phyloP scores from a whole-genome alignment of 2,113 vertebrate genomes.

The Rhombomys opimus region DNA sequence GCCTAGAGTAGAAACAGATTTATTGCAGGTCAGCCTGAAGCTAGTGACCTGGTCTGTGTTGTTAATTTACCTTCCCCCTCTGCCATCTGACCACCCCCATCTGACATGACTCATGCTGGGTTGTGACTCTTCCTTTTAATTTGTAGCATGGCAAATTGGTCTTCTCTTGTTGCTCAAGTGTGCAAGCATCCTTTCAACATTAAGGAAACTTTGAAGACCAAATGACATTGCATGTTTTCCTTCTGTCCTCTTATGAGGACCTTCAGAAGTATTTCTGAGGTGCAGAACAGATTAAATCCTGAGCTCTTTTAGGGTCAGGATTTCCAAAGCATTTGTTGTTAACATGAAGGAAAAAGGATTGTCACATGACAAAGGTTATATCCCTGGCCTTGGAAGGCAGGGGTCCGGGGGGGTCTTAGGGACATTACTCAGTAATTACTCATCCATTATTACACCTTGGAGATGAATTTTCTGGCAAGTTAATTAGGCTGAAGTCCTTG shows the following conservation, averaged over 20 bases:
- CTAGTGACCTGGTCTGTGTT: background rate
- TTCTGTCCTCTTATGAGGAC: background rate
- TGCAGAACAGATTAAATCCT: background rate
- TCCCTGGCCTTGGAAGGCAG: background rate
- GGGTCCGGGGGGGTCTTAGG: background rate
- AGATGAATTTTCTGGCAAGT: background rate
- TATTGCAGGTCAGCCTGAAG: background rate
- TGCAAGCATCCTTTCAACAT: background rate
- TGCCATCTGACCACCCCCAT: background rate
- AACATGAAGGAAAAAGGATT: background rate
- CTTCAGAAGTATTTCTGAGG: background rate
- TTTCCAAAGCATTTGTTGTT: constrained; percentile 32
- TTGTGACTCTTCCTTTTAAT: constrained; percentile 32
- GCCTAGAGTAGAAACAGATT: background rate
- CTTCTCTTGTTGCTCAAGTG: constrained; percentile 5
- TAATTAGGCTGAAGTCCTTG: background rate
- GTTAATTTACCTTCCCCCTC: constrained; percentile 20
- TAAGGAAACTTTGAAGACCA: background rate
- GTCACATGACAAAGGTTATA: background rate
- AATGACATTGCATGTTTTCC: background rate
- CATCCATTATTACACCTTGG: background rate
- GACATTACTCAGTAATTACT: background rate
- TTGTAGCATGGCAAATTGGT: constrained; percentile 13
- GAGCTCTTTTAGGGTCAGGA: background rate
- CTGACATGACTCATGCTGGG: background rate